Conservation (phyloP, 2,888 invertebrate genomes). For the Nasonia oneida region DNA sequence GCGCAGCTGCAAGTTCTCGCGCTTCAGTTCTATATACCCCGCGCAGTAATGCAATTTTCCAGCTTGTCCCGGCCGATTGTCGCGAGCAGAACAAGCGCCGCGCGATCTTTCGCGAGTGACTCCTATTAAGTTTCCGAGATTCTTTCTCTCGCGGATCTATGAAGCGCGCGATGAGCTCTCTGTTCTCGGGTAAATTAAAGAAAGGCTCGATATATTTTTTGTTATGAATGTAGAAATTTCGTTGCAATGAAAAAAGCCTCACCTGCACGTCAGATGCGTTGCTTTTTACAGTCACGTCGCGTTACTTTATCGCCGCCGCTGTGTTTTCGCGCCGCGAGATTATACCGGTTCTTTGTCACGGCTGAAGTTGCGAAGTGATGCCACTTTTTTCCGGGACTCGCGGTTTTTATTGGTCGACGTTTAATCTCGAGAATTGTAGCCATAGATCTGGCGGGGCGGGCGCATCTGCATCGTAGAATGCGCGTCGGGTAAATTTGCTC, state of each 20-base stretch:
- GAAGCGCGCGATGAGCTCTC: neutral
- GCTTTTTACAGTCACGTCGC: conserved; percentile 20
- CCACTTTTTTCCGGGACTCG: neutral
- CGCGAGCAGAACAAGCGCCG: conserved; percentile 47
- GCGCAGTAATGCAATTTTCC: conserved; percentile 65
- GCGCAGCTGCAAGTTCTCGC: neutral
- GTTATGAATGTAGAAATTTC: neutral
- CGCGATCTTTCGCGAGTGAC: conserved; percentile 21
- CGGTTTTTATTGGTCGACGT: conserved; percentile 42
- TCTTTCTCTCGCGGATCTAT: neutral
- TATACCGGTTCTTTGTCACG: conserved; percentile 35
- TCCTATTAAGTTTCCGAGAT: conserved; percentile 28
- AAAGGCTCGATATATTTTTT: neutral
- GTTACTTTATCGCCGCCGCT: conserved; percentile 12
- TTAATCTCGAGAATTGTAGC: conserved; percentile 45
- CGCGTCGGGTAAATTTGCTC: neutral
- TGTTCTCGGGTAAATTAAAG: neutral
- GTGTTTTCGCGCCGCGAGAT: conserved; percentile 27
- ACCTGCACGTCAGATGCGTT: neutral
- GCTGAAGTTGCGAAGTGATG: conserved; percentile 9
- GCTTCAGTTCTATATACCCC: neutral
- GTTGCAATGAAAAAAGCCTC: neutral
- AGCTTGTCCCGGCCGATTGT: conserved; percentile 59
- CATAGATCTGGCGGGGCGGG: neutral
- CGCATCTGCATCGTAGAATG: neutral